These are phyloP conservation scores for Arbacia lixula DNA, from an alignment of 53 echinoderm and acorn worm genomes.

Conservation along the genomic window DNA sequence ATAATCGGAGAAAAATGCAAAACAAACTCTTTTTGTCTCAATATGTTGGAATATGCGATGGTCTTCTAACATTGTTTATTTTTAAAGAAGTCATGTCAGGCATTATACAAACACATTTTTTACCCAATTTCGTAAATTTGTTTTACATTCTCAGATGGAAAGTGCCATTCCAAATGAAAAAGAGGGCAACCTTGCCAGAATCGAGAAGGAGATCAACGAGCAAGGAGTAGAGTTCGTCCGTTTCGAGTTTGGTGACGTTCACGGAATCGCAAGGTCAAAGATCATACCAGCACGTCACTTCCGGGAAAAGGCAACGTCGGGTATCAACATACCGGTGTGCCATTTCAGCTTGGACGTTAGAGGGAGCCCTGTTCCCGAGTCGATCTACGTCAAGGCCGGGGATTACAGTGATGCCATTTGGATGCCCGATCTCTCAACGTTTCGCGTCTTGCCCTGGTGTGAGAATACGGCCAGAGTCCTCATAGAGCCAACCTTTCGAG, in stretches of 20 bases:
- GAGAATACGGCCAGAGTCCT: constrained; percentile 71
- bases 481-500: constrained; percentile 54
- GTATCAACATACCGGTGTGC: constrained; percentile 46
- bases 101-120: neutral
- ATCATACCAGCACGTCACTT: constrained; percentile 62
- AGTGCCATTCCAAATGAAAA: too few species aligned
- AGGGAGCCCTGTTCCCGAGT: constrained; percentile 12
- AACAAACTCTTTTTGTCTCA: too few species aligned
- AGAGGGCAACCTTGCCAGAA: constrained; percentile 6
- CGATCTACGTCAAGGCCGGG: constrained; percentile 53
- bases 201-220: constrained; percentile 34
- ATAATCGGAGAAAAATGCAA: too few species aligned
- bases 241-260: constrained; percentile 65
- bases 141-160: constrained; percentile 5
- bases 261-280: constrained; percentile 68
- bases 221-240: constrained; percentile 57
- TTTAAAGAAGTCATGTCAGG: too few species aligned
- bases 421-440: constrained; percentile 72
- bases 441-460: constrained; percentile 75
- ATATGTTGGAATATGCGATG: too few species aligned
- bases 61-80: too few species aligned
- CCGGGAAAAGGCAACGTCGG: constrained; percentile 3
- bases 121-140: too few species aligned
- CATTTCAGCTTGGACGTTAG: constrained; percentile 25
- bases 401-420: constrained; percentile 67